Conservation (phyloP, 1,140 invertebrate genomes). For the Apis cerana region DNA sequence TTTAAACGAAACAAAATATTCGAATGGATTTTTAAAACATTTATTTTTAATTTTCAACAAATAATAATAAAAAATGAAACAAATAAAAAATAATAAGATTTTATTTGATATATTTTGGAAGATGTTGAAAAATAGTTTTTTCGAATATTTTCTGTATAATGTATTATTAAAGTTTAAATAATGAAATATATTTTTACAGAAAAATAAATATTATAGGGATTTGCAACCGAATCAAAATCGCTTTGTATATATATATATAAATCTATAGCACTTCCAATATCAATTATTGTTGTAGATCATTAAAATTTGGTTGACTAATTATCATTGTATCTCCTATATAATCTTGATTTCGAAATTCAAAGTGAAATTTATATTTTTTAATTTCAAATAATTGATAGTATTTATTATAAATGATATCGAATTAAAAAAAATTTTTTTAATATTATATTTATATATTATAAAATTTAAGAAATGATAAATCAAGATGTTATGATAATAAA, state of each 20-base stretch:
- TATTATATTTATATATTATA: too few species aligned
- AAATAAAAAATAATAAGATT: neutral
- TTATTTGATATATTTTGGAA: neutral
- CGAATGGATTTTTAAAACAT: neutral
- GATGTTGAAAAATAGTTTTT: neutral
- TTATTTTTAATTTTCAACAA: neutral
- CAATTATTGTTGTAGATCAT: neutral
- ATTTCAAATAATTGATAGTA: too few species aligned
- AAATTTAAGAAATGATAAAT: conserved; percentile 6
- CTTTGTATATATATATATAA: conserved; percentile 19
- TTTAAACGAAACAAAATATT: neutral
- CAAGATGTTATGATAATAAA: conserved; percentile 56
- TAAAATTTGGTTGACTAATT: conserved; percentile 45
- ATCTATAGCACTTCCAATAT: conserved; percentile 49
- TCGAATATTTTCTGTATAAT: neutral
- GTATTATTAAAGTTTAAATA: neutral
- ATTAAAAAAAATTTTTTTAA: too few species aligned
- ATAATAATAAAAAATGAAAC: neutral
- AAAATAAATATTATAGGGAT: neutral
- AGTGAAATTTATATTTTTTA: too few species aligned
- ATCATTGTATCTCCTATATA: neutral
- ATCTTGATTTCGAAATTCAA: too few species aligned
- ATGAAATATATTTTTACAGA: neutral
- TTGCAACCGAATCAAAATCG: conserved; percentile 6
- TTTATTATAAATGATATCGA: too few species aligned